Evolutionary conservation across 2,888 invertebrate species (phyloP), one percentile per base, ranked within the genome.

Genomic region (Toxonevra muliebris): DNA sequence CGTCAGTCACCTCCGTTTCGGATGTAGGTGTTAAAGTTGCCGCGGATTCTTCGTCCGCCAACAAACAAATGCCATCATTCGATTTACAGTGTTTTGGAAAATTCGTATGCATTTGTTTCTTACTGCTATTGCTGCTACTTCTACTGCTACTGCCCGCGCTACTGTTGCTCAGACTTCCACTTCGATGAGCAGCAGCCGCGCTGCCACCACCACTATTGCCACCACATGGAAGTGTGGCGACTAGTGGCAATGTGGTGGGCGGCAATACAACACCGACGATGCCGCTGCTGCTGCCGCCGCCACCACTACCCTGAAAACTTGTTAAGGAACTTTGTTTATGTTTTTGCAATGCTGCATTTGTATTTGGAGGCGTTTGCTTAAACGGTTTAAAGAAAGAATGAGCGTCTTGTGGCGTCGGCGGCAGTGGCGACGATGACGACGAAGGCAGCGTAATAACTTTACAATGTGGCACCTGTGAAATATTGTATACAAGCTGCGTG

Each of bases 261-360:
- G 71, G 72, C 70, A 76, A 71, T 70, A 72, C 58, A 42, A 17
- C 41, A 19, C 62, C 52, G 50, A 54, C 55, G 10, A 42, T 43
- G 45, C 54, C 53, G 12, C 40, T 53, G 11, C 3, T 17, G 65
- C 71, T 43, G 71, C 70, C 58, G 15, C 10, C 5, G 52, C 19
- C 19, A 12, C 45, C 67, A 42, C 66, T 62, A 67, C 64, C 68
- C 57, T 71, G 60, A 73, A 76, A 77, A 77, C 76, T 76, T 67
- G 77, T 75, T 61, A 80, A 78, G 78, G 83, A 79, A 79, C 81
- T 80, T 73, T 80, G 81, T 77, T 84, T 83, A 71, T 75, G 76
- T 66, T 75, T 70, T 66, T 73, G 66, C 66, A 72, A 76, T 48
- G 79, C 79, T 58, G 70, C 73, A 66, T 70, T 69, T 50, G 59